Percentiles rank a stretch among this genome's conserved stretches.
phyloP scores from a whole-genome alignment of 2,888 invertebrate genomes.

The Asteroscopus sphinx region DNA sequence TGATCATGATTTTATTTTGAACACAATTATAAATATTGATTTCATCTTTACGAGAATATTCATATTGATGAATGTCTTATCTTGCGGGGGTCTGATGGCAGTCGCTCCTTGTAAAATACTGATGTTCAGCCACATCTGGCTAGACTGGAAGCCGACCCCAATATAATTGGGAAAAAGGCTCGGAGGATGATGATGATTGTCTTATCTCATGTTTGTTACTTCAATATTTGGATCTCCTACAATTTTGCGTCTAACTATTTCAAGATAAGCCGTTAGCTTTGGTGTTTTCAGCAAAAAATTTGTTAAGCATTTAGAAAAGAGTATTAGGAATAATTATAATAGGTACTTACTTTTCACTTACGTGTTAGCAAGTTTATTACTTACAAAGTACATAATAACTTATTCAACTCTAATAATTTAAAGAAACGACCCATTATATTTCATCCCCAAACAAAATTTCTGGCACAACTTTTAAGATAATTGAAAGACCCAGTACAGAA shows the following conservation, averaged over 20 bases:
- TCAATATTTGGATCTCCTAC: too few relatives aligned
- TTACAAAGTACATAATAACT: constrained; percentile 7
- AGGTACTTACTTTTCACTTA: constrained; percentile 8
- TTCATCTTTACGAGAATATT: not conserved
- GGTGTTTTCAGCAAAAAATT: not conserved
- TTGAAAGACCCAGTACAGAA: constrained; percentile 43
- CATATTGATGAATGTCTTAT: not conserved
- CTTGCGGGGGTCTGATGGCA: too few relatives aligned
- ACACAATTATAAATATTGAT: not conserved
- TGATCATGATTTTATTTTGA: not conserved
- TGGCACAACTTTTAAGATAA: constrained; percentile 44
- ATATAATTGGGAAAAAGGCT: too few relatives aligned
- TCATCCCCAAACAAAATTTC: constrained; percentile 26
- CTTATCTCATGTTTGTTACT: too few relatives aligned
- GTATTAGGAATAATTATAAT: not conserved
- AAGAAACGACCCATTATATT: constrained; percentile 28
- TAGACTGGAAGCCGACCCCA: too few relatives aligned
- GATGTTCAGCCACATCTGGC: too few relatives aligned
- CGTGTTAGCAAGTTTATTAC: constrained; percentile 6
- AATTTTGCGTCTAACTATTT: too few relatives aligned
- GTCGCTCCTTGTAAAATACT: too few relatives aligned
- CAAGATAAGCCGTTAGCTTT: not conserved
- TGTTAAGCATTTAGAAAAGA: not conserved
- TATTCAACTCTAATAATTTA: constrained; percentile 31
- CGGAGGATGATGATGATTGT: too few relatives aligned